A percentile compares a stretch with the other conserved stretches of the same genome.
phyloP scores from a whole-genome alignment of 2,797 vertebrate genomes.

The Chiloscyllium punctatum region DNA sequence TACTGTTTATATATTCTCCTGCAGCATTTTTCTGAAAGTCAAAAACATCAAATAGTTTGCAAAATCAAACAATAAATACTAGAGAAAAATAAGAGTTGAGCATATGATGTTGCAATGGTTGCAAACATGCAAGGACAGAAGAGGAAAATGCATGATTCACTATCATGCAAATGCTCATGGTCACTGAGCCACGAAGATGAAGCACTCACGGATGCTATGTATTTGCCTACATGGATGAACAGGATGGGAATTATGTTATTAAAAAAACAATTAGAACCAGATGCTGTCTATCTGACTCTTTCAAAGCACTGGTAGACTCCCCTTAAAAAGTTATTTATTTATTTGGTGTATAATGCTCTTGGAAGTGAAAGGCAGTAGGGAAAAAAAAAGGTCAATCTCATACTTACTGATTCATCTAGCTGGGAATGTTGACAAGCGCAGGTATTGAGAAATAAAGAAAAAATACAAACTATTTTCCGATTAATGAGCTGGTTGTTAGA shows the following conservation, averaged over 20 bases:
- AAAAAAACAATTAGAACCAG: background rate
- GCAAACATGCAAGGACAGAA: background rate
- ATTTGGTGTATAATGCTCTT: background rate
- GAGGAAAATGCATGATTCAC: background rate
- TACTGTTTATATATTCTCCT: slow-evolving; percentile 77
- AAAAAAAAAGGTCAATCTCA: background rate
- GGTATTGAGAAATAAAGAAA: background rate
- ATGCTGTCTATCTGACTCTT: background rate
- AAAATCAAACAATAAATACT: background rate
- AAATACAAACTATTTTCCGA: background rate
- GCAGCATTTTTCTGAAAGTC: slow-evolving; percentile 59
- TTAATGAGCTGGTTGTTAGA: background rate
- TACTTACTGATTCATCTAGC: background rate
- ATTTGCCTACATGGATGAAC: background rate
- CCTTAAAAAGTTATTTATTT: background rate
- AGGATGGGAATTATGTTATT: background rate
- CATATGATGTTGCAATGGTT: background rate
- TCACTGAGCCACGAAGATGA: background rate
- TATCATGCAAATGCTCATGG: background rate
- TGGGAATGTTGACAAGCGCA: background rate
- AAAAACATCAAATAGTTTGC: slow-evolving; percentile 31
- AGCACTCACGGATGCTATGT: background rate
- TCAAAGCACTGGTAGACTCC: background rate
- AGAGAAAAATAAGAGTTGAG: background rate
- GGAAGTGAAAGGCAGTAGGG: background rate